These are phyloP conservation scores for Hipparchia semele DNA, from an alignment of 2,888 invertebrate species.

Conservation along the genomic window DNA sequence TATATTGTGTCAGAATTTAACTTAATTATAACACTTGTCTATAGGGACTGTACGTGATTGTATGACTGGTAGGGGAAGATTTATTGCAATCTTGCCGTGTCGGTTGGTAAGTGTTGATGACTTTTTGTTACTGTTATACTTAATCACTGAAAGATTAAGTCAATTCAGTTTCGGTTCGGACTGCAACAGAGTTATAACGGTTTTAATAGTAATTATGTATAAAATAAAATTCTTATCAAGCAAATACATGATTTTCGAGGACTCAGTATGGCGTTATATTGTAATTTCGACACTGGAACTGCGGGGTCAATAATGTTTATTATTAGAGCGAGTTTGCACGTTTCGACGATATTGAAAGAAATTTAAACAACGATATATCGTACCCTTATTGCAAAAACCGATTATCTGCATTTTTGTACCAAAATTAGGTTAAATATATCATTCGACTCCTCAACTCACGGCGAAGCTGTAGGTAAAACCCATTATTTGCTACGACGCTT, in stretches of 20 bases:
- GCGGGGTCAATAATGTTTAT: too few species aligned
- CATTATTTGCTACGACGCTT: too few species aligned
- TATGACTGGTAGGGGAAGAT: constrained; percentile 70
- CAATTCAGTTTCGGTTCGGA: constrained; percentile 70
- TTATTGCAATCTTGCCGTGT: constrained; percentile 75
- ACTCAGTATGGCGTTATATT: too few species aligned
- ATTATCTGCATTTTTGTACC: too few species aligned
- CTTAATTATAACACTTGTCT: constrained; percentile 81
- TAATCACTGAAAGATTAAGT: constrained; percentile 73
- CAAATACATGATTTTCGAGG: neutral
- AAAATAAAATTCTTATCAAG: neutral
- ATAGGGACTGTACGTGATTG: constrained; percentile 66
- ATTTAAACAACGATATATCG: neutral
- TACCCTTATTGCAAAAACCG: too few species aligned
- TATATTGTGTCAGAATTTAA: constrained; percentile 56
- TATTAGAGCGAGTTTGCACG: too few species aligned
- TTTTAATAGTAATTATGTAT: neutral
- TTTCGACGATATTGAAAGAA: too few species aligned
- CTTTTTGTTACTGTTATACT: constrained; percentile 75
- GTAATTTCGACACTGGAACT: too few species aligned
- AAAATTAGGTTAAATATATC: too few species aligned
- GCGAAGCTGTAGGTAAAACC: too few species aligned
- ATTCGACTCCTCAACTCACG: too few species aligned
- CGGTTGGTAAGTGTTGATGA: constrained; percentile 69
- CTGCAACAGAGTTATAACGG: constrained; percentile 49